Percentiles rank a stretch among this genome's conserved stretches.
Evolutionary conservation across 2,113 vertebrate species (phyloP).

Genomic region (Bubo blakistoni): DNA sequence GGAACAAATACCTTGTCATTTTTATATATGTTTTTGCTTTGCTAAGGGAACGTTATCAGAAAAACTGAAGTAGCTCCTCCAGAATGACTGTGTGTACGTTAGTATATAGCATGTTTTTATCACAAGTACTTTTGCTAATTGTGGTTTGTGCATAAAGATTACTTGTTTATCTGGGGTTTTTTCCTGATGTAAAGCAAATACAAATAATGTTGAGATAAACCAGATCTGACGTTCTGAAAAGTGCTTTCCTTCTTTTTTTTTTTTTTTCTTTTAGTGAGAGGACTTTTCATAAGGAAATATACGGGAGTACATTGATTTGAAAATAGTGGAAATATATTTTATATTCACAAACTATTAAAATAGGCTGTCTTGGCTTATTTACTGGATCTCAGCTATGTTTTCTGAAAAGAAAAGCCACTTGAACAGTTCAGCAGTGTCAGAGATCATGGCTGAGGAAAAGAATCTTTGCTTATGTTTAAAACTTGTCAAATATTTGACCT

Average conservation of each 20-base stretch:
- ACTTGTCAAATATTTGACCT: neutral
- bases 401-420: neutral
- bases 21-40: neutral
- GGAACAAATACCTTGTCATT: neutral
- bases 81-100: neutral
- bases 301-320: neutral
- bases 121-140: neutral
- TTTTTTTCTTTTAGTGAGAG: neutral
- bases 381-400: neutral
- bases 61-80: neutral
- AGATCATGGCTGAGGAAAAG: neutral
- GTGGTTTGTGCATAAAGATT: neutral
- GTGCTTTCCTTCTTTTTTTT: neutral
- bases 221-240: neutral
- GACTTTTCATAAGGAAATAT: neutral
- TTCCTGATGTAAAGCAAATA: neutral
- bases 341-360: neutral
- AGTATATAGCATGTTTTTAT: neutral
- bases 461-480: neutral
- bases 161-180: neutral
- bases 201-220: neutral
- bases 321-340: neutral
- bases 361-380: neutral
- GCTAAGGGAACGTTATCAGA: neutral
- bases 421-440: neutral